phyloP scores from a whole-genome alignment of 2,113 vertebrate genomes.

The Megaceryle maxima region DNA sequence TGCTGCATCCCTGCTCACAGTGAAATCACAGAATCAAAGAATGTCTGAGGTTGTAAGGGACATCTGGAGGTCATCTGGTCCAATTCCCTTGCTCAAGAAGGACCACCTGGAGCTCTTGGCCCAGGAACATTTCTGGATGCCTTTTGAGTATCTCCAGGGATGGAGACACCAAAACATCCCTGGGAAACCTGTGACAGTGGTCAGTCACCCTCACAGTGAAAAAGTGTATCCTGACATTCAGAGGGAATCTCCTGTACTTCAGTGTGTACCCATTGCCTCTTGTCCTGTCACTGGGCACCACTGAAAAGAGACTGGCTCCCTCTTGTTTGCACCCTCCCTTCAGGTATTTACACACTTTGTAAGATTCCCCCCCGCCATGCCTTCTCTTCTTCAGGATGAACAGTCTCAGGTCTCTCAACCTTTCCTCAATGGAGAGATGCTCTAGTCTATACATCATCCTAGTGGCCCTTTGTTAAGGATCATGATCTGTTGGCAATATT shows the following conservation, averaged over 20 bases:
- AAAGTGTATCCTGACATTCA: not conserved
- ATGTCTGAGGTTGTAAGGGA: not conserved
- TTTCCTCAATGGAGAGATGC: too few species aligned
- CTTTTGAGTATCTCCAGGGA: not conserved
- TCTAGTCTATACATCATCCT: too few species aligned
- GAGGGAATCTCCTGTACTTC: not conserved
- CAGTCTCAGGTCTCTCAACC: too few species aligned
- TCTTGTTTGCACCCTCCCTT: too few species aligned
- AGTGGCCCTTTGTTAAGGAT: too few species aligned
- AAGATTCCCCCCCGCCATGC: too few species aligned
- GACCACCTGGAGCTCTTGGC: not conserved
- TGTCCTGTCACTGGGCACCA: not conserved
- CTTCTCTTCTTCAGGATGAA: too few species aligned
- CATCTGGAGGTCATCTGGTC: not conserved
- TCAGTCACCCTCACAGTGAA: not conserved
- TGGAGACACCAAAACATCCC: not conserved
- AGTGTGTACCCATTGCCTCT: not conserved
- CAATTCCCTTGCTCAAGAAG: not conserved
- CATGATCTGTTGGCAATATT: too few species aligned
- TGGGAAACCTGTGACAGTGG: not conserved
- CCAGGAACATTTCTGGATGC: not conserved
- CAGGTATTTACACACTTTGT: too few species aligned
- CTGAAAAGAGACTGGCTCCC: not conserved
- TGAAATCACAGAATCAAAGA: not conserved
- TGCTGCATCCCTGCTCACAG: not conserved